Percentiles rank a stretch among this genome's conserved stretches.
phyloP scores from a whole-genome alignment of 2,113 vertebrate species.

The Indicator indicator region DNA sequence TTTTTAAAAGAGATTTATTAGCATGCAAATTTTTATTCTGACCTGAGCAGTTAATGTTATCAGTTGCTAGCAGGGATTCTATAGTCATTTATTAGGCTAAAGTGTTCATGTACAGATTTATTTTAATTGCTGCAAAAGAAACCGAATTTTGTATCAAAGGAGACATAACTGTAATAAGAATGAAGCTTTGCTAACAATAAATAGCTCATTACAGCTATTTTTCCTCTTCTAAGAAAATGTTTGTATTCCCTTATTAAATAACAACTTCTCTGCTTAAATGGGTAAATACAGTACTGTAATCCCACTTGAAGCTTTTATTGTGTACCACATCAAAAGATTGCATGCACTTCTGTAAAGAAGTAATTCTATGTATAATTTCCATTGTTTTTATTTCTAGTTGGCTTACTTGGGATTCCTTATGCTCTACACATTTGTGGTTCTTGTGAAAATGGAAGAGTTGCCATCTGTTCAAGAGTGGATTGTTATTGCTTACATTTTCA shows the following conservation, averaged over 20 bases:
- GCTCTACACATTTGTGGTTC: conserved; percentile 95
- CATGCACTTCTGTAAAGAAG: neutral
- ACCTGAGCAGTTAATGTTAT: neutral
- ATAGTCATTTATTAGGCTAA: neutral
- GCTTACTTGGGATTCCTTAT: conserved; percentile 96
- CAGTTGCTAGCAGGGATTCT: neutral
- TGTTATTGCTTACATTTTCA: conserved; percentile 98
- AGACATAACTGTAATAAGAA: neutral
- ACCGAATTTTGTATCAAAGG: neutral
- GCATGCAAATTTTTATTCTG: neutral
- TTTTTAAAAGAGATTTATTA: neutral
- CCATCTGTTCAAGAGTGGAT: conserved; percentile 95
- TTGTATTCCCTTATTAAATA: neutral
- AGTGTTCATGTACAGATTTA: neutral
- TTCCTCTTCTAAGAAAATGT: neutral
- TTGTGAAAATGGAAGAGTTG: conserved; percentile 87
- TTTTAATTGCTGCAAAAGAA: neutral
- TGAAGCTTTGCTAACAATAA: neutral
- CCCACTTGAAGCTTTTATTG: neutral
- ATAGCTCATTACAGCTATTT: neutral
- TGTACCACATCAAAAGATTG: neutral
- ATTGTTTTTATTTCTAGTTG: conserved; percentile 77
- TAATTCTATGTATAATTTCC: conserved; percentile 8
- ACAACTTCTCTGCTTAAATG: neutral
- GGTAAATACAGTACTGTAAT: neutral